Conservation (phyloP, 2,113 vertebrate species). For the Oncorhynchus keta region DNA sequence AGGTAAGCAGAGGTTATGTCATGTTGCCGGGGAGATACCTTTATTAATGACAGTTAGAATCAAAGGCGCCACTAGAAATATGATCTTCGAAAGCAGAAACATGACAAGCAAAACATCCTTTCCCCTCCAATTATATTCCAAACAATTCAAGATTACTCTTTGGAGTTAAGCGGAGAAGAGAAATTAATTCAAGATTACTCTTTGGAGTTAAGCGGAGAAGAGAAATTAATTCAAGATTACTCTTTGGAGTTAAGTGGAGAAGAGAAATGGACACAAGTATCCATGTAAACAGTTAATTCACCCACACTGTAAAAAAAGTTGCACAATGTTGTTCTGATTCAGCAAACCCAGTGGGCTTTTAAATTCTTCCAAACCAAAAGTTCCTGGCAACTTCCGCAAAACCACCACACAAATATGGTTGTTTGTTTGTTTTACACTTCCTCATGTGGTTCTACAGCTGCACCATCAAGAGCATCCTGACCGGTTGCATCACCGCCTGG, state of each 20-base stretch:
- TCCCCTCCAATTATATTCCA: not conserved
- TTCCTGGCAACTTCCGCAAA: no score
- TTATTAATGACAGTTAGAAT: not conserved
- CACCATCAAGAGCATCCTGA: no score
- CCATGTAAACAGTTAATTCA: not conserved
- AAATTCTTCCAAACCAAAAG: no score
- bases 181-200: no score
- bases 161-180: not conserved
- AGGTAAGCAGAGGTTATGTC: not conserved
- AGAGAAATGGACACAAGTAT: not conserved
- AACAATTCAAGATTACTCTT: not conserved
- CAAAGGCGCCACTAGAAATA: slow-evolving; percentile 1
- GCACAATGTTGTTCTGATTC: no score
- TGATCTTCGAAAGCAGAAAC: not conserved
- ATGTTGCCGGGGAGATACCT: not conserved
- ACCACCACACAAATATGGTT: not conserved
- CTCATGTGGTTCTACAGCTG: not conserved
- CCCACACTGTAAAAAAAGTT: no score
- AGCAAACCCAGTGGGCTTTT: no score
- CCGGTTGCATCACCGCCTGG: no score
- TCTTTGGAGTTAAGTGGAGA: no score
- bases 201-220: no score
- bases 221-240: no score
- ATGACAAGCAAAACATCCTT: not conserved
- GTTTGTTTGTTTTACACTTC: slow-evolving; percentile 17